Evolutionary conservation across 1,140 invertebrate species (phyloP).

Genomic region (Drosophila kikkawai): DNA sequence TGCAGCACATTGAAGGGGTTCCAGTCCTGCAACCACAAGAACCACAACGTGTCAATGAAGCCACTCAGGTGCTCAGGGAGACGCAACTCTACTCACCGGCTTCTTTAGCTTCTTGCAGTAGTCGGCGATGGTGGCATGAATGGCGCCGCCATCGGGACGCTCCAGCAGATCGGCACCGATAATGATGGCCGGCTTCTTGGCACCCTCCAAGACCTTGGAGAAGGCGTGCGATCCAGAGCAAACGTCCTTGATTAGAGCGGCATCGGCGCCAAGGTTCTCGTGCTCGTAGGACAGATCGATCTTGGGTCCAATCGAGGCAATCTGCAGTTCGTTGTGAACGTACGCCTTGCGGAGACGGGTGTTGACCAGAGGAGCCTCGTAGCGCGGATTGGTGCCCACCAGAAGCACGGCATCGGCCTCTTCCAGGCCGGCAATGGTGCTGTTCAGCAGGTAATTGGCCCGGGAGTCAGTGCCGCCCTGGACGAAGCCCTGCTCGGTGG

Average conservation of each 20-base stretch:
- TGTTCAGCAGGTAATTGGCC: conserved; percentile 96
- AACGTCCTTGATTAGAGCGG: conserved; percentile 90
- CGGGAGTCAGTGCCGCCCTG: conserved; percentile 95
- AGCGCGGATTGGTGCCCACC: conserved; percentile 98
- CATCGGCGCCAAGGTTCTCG: conserved; percentile 94
- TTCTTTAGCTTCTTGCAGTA: conserved; percentile 88
- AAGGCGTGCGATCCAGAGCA: conserved; percentile 92
- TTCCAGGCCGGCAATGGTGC: conserved; percentile 94
- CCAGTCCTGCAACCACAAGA: conserved; percentile 78
- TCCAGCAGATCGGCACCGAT: conserved; percentile 94
- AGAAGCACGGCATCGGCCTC: conserved; percentile 97
- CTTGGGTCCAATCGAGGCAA: conserved; percentile 95
- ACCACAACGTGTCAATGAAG: background rate
- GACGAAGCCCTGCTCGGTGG: conserved; percentile 95
- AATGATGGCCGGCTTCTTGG: conserved; percentile 96
- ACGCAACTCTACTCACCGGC: conserved; percentile 73
- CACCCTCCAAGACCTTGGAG: conserved; percentile 89
- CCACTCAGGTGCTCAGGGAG: no score
- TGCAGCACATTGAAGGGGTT: conserved; percentile 96
- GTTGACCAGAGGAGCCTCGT: conserved; percentile 99
- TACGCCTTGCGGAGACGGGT: conserved; percentile 97
- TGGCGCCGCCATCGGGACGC: conserved; percentile 91
- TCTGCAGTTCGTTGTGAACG: conserved; percentile 93
- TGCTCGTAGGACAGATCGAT: conserved; percentile 98
- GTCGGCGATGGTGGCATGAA: conserved; percentile 91